A percentile compares a stretch with the other conserved stretches of the same genome.
Evolutionary conservation across 2,113 vertebrate species (phyloP).

Genomic region (Myotis lucifugus): DNA sequence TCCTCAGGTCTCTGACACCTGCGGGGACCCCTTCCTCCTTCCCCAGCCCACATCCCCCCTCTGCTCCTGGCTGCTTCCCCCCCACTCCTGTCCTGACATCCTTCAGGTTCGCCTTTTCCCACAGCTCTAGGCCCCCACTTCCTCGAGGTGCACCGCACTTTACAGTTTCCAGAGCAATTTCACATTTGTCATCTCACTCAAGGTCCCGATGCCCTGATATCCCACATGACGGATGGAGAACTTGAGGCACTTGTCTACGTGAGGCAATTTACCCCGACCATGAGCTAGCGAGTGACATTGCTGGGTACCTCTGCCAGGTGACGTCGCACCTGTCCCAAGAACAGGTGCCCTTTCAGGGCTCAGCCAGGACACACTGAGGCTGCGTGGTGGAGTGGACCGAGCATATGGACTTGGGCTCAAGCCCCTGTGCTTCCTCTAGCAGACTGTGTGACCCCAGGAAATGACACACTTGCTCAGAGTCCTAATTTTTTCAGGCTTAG

Average conservation of each 20-base stretch:
- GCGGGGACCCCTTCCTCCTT: background rate
- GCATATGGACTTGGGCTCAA: background rate
- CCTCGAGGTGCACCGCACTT: accelerated
- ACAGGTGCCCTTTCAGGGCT: background rate
- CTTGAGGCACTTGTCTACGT: background rate
- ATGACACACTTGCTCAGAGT: background rate
- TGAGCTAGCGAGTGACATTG: background rate
- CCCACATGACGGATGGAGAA: background rate
- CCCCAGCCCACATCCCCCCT: accelerated
- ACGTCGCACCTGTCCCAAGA: background rate
- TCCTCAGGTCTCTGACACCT: background rate
- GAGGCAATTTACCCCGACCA: background rate
- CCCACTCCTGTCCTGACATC: background rate
- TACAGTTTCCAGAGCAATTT: background rate
- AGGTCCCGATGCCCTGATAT: background rate
- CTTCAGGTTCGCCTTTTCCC: background rate
- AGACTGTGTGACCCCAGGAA: background rate
- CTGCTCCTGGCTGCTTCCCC: background rate
- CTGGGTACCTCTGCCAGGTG: background rate
- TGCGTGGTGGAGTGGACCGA: background rate
- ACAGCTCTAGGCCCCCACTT: background rate
- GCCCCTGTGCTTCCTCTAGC: background rate
- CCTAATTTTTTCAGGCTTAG: background rate
- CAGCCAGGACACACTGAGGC: background rate
- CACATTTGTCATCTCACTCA: background rate